Evolutionary conservation across 2,888 invertebrate species (phyloP).

Genomic region (Erynnis tages): DNA sequence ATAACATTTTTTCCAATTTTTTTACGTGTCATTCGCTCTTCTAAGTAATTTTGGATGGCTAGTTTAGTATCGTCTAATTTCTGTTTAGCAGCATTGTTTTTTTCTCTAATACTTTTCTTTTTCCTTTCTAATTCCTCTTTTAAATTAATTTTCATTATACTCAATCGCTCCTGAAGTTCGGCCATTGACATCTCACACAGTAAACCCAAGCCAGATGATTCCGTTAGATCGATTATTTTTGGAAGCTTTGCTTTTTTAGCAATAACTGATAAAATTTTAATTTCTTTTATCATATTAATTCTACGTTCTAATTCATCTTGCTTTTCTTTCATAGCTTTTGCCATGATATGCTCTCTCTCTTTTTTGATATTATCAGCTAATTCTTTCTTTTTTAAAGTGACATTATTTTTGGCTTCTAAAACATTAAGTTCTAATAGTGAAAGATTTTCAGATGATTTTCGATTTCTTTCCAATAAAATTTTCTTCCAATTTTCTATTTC

Average conservation of each 20-base stretch:
- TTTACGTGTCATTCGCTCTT: constrained; percentile 54
- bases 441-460: constrained; percentile 65
- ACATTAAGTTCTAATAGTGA: constrained; percentile 56
- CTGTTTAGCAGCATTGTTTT: constrained; percentile 66
- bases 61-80: constrained; percentile 71
- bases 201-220: constrained; percentile 80
- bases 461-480: constrained; percentile 71
- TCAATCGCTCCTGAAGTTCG: constrained; percentile 81
- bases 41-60: constrained; percentile 60
- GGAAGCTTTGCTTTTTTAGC: constrained; percentile 74
- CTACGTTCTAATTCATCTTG: constrained; percentile 74
- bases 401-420: constrained; percentile 53
- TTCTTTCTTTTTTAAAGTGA: constrained; percentile 53
- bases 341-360: constrained; percentile 52
- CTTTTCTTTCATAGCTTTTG: constrained; percentile 63
- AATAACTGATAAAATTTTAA: constrained; percentile 69
- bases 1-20: constrained; percentile 47
- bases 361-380: constrained; percentile 54
- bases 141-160: constrained; percentile 70
- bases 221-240: constrained; percentile 82
- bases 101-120: constrained; percentile 61
- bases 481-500: constrained; percentile 77
- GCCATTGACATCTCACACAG: constrained; percentile 85
- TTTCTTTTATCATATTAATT: constrained; percentile 75
- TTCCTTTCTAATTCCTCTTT: constrained; percentile 78